Percentiles rank a stretch among this genome's conserved stretches.
Evolutionary conservation across 1,140 invertebrate genomes (phyloP).

Genomic region (Trinorchestia longiramus): DNA sequence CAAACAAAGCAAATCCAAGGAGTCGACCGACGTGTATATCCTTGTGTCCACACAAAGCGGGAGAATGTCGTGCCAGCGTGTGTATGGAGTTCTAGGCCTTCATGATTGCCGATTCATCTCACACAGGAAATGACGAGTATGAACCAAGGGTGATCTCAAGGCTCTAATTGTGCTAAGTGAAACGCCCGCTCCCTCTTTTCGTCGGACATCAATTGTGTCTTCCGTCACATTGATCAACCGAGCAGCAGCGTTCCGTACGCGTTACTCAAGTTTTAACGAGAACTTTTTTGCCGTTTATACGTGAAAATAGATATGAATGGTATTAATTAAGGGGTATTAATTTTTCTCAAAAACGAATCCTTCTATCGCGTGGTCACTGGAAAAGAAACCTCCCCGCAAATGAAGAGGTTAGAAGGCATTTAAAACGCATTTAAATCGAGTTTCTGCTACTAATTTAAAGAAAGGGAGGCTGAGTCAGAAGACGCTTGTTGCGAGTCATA

Average conservation of each 20-base stretch:
- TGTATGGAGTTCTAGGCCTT: not conserved
- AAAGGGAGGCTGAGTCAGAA: not conserved
- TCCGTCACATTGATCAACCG: not conserved
- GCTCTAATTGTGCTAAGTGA: conserved; percentile 45
- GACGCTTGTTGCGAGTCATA: not conserved
- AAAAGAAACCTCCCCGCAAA: too few relatives aligned
- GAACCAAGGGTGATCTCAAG: conserved; percentile 15
- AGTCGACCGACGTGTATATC: not conserved
- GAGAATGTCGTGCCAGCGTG: not conserved
- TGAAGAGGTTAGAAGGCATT: too few relatives aligned
- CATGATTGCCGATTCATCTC: conserved; percentile 38
- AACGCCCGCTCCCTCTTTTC: conserved; percentile 5
- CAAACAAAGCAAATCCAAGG: not conserved
- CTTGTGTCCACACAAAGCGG: conserved; percentile 23
- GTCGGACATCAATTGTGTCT: conserved; percentile 3
- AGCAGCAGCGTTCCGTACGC: not conserved
- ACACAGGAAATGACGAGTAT: conserved; percentile 36
- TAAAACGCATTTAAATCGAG: not conserved
- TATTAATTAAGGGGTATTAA: too few relatives aligned
- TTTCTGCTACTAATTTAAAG: not conserved
- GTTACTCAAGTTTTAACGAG: not conserved
- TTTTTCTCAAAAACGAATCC: too few relatives aligned
- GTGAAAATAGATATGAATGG: not conserved
- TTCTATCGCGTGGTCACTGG: too few relatives aligned
- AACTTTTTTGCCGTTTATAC: not conserved